Evolutionary conservation across 2,888 invertebrate genomes (phyloP).

Genomic region (Phaonia tiefii): DNA sequence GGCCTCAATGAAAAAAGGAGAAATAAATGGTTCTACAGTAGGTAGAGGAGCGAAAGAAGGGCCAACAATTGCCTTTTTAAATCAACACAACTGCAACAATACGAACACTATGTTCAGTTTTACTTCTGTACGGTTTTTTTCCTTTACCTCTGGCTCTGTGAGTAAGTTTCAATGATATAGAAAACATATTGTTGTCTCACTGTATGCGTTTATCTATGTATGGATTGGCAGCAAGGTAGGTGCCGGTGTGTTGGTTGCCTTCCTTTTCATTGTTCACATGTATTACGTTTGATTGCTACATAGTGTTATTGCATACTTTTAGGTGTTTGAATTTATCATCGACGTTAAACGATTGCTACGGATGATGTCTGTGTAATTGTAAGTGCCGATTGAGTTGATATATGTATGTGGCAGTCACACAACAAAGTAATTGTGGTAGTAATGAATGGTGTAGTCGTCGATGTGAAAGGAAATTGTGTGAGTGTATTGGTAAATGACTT

Average conservation of each 20-base stretch:
- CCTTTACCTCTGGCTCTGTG: background rate
- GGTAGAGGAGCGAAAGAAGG: background rate
- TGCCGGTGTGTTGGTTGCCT: background rate
- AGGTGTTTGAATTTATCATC: slow-evolving; percentile 12
- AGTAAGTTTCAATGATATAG: slow-evolving; percentile 44
- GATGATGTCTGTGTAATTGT: slow-evolving; percentile 2
- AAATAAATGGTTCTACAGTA: background rate
- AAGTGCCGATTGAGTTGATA: slow-evolving; percentile 9
- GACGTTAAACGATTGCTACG: slow-evolving; percentile 14
- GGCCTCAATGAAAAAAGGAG: slow-evolving; percentile 3
- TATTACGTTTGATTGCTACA: background rate
- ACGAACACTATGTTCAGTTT: slow-evolving; percentile 14
- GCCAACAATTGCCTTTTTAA: slow-evolving; percentile 45
- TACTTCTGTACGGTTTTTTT: background rate
- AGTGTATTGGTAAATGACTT: background rate
- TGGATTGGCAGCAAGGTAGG: no score
- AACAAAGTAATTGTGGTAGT: slow-evolving; percentile 3
- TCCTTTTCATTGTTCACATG: background rate
- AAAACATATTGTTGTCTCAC: slow-evolving; percentile 36
- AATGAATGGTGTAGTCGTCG: slow-evolving; percentile 7
- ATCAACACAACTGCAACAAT: slow-evolving; percentile 49
- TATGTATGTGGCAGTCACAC: background rate
- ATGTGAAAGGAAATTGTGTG: background rate
- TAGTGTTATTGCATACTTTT: background rate
- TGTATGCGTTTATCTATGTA: background rate